Conservation (phyloP, 2,888 invertebrate species). For the Cyclophora punctaria region DNA sequence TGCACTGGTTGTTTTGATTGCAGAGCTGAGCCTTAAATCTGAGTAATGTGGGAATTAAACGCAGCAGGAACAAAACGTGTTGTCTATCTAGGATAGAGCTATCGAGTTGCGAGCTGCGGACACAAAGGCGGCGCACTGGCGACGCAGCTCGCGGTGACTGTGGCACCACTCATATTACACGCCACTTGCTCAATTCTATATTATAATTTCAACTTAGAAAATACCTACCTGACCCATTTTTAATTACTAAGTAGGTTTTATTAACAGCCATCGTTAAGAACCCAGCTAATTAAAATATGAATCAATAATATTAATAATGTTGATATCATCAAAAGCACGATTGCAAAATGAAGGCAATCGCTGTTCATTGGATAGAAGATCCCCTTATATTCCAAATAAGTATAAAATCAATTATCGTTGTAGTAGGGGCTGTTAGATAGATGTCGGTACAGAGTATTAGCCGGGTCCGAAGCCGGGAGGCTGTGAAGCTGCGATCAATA, state of each 20-base stretch:
- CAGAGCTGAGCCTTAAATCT: conserved; percentile 1
- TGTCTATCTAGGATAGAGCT: conserved; percentile 13
- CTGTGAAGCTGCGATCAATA: conserved; percentile 67
- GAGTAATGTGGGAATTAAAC: conserved; percentile 6
- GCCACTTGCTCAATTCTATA: conserved; percentile 13
- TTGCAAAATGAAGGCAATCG: too few relatives aligned
- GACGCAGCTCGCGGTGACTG: conserved; percentile 24
- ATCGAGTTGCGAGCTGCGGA: conserved; percentile 35
- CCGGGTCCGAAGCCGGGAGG: conserved; percentile 36
- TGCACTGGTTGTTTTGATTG: neutral
- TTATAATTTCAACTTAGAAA: too few relatives aligned
- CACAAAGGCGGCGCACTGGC: conserved; percentile 26
- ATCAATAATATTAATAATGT: too few relatives aligned
- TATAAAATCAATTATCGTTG: conserved; percentile 1
- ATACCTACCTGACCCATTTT: too few relatives aligned
- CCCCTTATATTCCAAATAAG: neutral
- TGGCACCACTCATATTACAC: conserved; percentile 24
- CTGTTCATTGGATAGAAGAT: too few relatives aligned
- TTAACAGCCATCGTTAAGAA: too few relatives aligned
- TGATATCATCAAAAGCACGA: too few relatives aligned
- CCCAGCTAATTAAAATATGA: too few relatives aligned
- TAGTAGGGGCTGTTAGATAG: conserved; percentile 21
- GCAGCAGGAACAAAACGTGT: conserved; percentile 5
- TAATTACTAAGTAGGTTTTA: too few relatives aligned
- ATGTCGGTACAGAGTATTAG: conserved; percentile 27